These are phyloP conservation scores for Morelia viridis DNA, from an alignment of 2,797 vertebrate species.

Conservation along the genomic window DNA sequence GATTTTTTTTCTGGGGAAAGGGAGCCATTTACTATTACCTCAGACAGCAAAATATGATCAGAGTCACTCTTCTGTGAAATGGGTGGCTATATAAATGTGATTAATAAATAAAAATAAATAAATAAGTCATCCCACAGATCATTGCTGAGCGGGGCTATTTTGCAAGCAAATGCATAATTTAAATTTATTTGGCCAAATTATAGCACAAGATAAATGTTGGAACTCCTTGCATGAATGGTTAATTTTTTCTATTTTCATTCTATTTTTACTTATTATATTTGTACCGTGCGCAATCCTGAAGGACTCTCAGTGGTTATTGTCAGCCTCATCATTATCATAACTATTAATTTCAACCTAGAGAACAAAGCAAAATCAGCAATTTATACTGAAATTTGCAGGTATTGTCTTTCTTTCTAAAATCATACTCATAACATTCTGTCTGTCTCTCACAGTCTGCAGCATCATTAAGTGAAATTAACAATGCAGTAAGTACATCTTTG, in stretches of 20 bases:
- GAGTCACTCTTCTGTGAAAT: neutral
- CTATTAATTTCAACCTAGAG: neutral
- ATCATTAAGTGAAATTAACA: neutral
- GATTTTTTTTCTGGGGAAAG: neutral
- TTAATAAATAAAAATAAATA: neutral
- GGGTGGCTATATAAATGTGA: neutral
- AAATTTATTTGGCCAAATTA: neutral
- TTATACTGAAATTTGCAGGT: neutral
- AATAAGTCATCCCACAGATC: neutral
- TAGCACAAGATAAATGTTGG: neutral
- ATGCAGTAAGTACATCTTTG: constrained; percentile 27
- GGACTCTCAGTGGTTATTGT: neutral
- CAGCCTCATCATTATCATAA: neutral
- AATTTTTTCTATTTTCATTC: neutral
- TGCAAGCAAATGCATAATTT: neutral
- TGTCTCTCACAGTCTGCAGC: neutral
- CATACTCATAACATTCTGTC: neutral
- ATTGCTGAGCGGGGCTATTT: neutral
- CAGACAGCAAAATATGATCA: neutral
- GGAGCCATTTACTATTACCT: neutral
- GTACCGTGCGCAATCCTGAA: neutral
- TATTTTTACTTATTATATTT: neutral
- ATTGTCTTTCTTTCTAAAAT: neutral
- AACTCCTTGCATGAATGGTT: neutral
- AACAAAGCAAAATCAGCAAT: neutral